Evolutionary conservation across 2,113 vertebrate genomes (phyloP).

Genomic region (Phrynosoma platyrhinos): DNA sequence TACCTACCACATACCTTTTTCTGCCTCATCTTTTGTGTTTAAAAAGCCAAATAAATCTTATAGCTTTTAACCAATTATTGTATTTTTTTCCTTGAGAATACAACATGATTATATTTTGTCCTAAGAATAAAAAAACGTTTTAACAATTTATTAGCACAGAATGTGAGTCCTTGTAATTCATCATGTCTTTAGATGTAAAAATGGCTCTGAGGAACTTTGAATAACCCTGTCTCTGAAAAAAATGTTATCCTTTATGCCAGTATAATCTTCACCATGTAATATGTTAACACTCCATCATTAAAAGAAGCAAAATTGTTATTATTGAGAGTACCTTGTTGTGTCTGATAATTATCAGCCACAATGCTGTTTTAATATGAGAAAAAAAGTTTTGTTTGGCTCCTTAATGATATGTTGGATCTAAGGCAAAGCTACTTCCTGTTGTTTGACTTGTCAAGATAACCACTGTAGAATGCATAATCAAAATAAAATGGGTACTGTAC

Average conservation of each 20-base stretch:
- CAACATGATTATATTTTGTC: too few species aligned
- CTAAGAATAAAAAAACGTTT: background rate
- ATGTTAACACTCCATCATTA: conserved; percentile 19
- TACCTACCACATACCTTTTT: background rate
- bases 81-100: background rate
- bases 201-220: conserved; percentile 1
- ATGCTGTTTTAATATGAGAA: background rate
- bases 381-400: conserved; percentile 38
- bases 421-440: conserved; percentile 39
- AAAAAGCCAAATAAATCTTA: background rate
- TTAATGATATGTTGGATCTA: conserved; percentile 28
- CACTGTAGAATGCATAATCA: conserved; percentile 40
- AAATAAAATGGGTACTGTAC: conserved; percentile 37
- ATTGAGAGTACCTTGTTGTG: conserved; percentile 35
- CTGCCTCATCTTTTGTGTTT: background rate
- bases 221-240: background rate
- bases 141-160: conserved; percentile 10
- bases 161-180: background rate
- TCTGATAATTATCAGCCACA: conserved; percentile 42
- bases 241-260: background rate
- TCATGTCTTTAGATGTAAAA: conserved; percentile 17
- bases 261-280: conserved; percentile 31
- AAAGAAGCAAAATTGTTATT: conserved; percentile 40
- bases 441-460: conserved; percentile 46
- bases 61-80: background rate